phyloP scores from a whole-genome alignment of 23 tunicate species.

The Trididemnum nubilum region DNA sequence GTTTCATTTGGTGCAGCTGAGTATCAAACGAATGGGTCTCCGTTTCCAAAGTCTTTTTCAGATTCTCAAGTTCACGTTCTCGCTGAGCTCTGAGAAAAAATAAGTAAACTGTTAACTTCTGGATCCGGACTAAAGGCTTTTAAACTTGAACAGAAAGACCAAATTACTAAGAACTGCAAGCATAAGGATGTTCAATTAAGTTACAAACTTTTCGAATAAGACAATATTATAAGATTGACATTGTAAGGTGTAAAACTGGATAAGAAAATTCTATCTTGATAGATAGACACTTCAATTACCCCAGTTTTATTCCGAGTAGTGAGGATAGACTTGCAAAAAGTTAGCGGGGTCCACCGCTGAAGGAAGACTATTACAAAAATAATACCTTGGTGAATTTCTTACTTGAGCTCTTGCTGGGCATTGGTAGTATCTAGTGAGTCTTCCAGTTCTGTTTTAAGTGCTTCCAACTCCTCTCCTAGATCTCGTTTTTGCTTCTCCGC shows the following conservation, averaged over 20 bases:
- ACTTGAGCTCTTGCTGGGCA: slow-evolving; percentile 92
- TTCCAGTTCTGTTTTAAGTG: slow-evolving; percentile 92
- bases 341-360: too few species aligned
- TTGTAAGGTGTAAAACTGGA: too few species aligned
- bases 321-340: too few species aligned
- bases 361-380: too few species aligned
- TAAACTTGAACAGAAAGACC: too few species aligned
- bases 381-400: neutral
- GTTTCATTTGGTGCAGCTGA: slow-evolving; percentile 85
- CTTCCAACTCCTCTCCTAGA: slow-evolving; percentile 94
- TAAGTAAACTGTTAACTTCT: neutral
- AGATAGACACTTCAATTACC: too few species aligned
- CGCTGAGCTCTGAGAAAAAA: slow-evolving; percentile 57
- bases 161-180: too few species aligned
- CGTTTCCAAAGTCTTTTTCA: slow-evolving; percentile 64
- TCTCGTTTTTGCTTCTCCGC: slow-evolving; percentile 94
- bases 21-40: slow-evolving; percentile 63
- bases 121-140: neutral
- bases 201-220: too few species aligned
- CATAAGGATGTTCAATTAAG: too few species aligned
- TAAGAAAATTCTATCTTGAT: too few species aligned
- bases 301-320: too few species aligned
- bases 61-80: slow-evolving; percentile 74
- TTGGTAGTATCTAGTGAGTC: slow-evolving; percentile 87
- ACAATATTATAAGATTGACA: too few species aligned